Base-by-base conservation (phyloP, 2,888 invertebrate species). In the Polydrusus cervinus region DNA sequence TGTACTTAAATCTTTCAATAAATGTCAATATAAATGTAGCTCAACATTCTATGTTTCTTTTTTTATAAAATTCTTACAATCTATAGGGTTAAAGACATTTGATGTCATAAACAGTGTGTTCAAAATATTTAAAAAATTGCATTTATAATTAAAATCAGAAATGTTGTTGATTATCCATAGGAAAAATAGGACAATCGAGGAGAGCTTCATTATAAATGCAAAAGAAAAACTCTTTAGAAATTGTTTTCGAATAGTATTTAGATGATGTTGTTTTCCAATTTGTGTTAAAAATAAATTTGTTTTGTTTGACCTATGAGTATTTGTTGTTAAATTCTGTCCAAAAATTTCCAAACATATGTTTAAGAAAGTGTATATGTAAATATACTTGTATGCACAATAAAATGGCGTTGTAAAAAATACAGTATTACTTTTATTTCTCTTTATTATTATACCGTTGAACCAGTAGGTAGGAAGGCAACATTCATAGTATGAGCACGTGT, bases 351-450 rank as follows among this genome's bases (percentile, higher is more conserved):
- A 85, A 80, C 78, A 85, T 87, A 86, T 86, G 86, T 86, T 87
- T 86, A 86, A 86, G 66, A 84, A 86, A 86, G 86, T 87, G 87
- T 87, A 87, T 87, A 87, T 88, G 88, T 88, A 88, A 86, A 88
- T 88, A 88, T 87, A 86, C 87, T 87, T 88, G 87, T 88, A 88
- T 88, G 87, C 88, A 87, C 88, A 88, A 87, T 87, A 87, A 87
- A 87, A 86, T 88, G 87, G 86, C 86, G 87, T 87, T 87, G 87
- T 87, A 87, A 80, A 79, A 80, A 77, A 69, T 14, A 30, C 57
- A n/a, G 55, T 69, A 51, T 49, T 51, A 49, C 49, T 38, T 30
- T 51, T 47, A 64, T 18, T 68, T 80, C 40, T 76, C 25, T 25
- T 25, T n/a, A n/a, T n/a, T n/a, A n/a, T n/a, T n/a, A n/a, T n/a